Conservation (phyloP, 2,113 vertebrate genomes). For the Potamarius usumacintae region DNA sequence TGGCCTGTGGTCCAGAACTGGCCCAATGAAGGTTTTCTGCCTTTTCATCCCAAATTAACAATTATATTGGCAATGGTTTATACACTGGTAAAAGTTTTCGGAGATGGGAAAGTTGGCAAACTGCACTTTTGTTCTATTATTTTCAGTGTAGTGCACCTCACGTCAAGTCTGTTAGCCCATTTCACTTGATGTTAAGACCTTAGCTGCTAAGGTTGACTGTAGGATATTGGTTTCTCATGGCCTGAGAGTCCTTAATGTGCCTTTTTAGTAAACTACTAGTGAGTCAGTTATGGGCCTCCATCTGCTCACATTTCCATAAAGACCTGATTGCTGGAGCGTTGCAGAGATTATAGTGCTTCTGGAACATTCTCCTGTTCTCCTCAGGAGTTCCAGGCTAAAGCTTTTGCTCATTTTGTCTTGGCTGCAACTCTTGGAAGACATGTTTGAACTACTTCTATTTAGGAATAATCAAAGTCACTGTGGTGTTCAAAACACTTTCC, state of each 20-base stretch:
- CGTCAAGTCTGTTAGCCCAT: not conserved
- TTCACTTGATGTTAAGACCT: not conserved
- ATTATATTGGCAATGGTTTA: not conserved
- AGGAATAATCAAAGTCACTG: not conserved
- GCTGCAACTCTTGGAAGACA: not conserved
- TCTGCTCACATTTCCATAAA: not conserved
- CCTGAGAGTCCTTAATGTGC: not conserved
- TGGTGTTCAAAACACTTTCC: too few species aligned
- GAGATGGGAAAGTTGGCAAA: not conserved
- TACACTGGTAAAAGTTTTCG: not conserved
- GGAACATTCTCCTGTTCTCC: not conserved
- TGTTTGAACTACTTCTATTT: not conserved
- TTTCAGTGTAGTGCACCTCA: not conserved
- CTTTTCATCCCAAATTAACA: not conserved
- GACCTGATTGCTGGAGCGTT: not conserved
- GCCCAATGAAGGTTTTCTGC: too few species aligned
- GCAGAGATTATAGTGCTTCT: not conserved
- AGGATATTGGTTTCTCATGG: not conserved
- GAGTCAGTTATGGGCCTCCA: not conserved
- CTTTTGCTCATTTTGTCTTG: not conserved
- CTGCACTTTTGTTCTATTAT: not conserved
- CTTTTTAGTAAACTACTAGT: not conserved
- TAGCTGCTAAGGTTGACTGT: not conserved
- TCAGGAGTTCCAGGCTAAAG: not conserved
- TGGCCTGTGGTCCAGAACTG: too few species aligned